These are phyloP conservation scores for Astyanax mexicanus DNA, from an alignment of 2,797 vertebrate genomes.

Conservation along the genomic window DNA sequence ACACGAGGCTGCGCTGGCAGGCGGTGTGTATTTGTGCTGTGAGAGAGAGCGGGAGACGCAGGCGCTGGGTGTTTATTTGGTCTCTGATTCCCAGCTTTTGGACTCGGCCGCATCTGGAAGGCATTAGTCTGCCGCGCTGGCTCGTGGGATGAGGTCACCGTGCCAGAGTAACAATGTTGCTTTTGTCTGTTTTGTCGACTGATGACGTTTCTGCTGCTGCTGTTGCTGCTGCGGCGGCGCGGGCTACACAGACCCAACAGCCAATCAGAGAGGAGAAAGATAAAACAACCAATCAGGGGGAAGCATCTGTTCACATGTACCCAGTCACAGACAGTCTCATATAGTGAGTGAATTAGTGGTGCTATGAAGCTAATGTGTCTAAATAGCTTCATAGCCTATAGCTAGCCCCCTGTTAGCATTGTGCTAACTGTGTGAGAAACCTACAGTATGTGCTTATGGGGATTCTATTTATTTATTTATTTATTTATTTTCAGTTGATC, in stretches of 20 bases:
- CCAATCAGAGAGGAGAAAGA: neutral
- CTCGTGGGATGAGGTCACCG: constrained; percentile 63
- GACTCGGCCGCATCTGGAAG: constrained; percentile 63
- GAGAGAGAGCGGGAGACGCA: constrained; percentile 31
- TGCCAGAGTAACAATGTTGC: constrained; percentile 62
- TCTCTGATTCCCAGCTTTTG: constrained; percentile 53
- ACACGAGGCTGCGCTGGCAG: constrained; percentile 9
- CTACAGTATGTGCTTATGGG: too few species aligned
- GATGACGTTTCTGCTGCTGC: too few species aligned
- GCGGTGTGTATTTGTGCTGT: constrained; percentile 47
- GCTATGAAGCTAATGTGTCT: neutral
- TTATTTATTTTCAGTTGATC: neutral
- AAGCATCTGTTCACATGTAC: neutral
- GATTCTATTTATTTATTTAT: neutral
- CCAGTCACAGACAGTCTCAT: neutral
- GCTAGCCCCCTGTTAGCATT: neutral
- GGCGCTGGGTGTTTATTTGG: constrained; percentile 50
- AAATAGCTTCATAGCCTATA: neutral
- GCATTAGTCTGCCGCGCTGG: constrained; percentile 56
- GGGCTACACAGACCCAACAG: constrained; percentile 37
- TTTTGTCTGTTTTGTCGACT: constrained; percentile 60
- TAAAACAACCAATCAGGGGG: constrained; percentile 13
- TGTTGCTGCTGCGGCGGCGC: too few species aligned
- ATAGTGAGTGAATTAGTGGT: neutral
- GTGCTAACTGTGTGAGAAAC: neutral